Evolutionary conservation across 2,888 invertebrate genomes (phyloP).

Genomic region (Ischnus inquisitorius): DNA sequence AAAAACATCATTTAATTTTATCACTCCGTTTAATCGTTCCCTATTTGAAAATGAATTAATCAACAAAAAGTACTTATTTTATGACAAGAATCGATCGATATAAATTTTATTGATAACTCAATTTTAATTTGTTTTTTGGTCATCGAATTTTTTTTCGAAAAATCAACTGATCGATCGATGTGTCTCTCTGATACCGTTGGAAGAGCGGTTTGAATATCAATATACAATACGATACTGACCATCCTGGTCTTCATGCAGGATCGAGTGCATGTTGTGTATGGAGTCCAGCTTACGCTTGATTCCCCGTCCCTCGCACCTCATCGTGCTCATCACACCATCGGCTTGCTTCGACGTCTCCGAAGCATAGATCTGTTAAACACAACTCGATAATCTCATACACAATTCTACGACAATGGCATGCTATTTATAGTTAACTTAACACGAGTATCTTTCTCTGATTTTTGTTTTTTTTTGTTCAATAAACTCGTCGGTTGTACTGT

Average conservation of each 20-base stretch:
- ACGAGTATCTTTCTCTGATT: background rate
- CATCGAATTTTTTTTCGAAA: too few species aligned
- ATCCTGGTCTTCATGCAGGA: constrained; percentile 85
- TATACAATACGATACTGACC: constrained; percentile 85
- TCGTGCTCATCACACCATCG: constrained; percentile 84
- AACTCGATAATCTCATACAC: constrained; percentile 85
- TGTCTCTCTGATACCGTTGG: constrained; percentile 9
- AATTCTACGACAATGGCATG: constrained; percentile 82
- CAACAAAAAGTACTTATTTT: background rate
- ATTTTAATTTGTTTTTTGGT: too few species aligned
- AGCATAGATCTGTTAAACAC: constrained; percentile 85
- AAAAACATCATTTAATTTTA: too few species aligned
- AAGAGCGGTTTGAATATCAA: constrained; percentile 25
- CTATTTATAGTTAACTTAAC: constrained; percentile 64
- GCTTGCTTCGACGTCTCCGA: constrained; percentile 84
- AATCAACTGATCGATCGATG: too few species aligned
- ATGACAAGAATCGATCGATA: too few species aligned
- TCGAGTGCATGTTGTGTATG: constrained; percentile 85
- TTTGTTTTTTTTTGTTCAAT: background rate
- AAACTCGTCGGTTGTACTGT: background rate
- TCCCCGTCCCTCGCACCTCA: constrained; percentile 84
- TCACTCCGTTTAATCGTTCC: too few species aligned
- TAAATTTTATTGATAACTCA: too few species aligned
- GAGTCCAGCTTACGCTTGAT: constrained; percentile 85
- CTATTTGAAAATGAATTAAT: background rate